Percentiles rank a stretch among this genome's conserved stretches.
Evolutionary conservation across 1,140 invertebrate species (phyloP).

Genomic region (Choristoneura fumiferana): DNA sequence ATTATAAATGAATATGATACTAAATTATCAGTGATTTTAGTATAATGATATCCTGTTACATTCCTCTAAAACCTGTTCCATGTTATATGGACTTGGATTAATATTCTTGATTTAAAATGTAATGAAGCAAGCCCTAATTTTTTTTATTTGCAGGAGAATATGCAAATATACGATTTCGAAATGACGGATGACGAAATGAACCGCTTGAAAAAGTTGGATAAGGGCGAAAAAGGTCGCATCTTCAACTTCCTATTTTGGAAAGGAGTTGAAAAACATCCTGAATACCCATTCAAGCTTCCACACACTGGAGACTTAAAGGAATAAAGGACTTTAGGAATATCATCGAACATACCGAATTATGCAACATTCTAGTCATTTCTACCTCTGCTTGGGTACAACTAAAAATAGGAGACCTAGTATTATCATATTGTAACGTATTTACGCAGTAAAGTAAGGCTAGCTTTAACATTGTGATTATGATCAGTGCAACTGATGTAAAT

Average conservation of each 20-base stretch:
- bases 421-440: not conserved
- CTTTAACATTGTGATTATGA: slow-evolving; percentile 12
- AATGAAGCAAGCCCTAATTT: too few relatives aligned
- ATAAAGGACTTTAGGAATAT: slow-evolving; percentile 11
- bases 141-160: slow-evolving; percentile 70
- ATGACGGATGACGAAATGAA: slow-evolving; percentile 79
- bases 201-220: slow-evolving; percentile 79
- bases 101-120: too few relatives aligned
- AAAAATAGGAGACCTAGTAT: not conserved
- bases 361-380: slow-evolving; percentile 31
- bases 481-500: slow-evolving; percentile 36
- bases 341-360: not conserved
- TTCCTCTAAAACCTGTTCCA: too few relatives aligned
- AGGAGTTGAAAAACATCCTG: slow-evolving; percentile 82
- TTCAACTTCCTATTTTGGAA: slow-evolving; percentile 82
- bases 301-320: not conserved
- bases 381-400: slow-evolving; percentile 19
- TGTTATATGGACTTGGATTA: too few relatives aligned
- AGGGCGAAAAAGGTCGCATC: slow-evolving; percentile 83
- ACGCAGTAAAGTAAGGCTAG: not conserved
- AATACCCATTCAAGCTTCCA: slow-evolving; percentile 77
- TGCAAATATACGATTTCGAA: slow-evolving; percentile 82
- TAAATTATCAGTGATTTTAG: too few relatives aligned
- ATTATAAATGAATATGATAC: too few relatives aligned
- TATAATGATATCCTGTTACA: too few relatives aligned